Evolutionary conservation across 2,797 vertebrate genomes (phyloP), one percentile per base, ranked within the genome.

Genomic region (Macrochelys suwanniensis): DNA sequence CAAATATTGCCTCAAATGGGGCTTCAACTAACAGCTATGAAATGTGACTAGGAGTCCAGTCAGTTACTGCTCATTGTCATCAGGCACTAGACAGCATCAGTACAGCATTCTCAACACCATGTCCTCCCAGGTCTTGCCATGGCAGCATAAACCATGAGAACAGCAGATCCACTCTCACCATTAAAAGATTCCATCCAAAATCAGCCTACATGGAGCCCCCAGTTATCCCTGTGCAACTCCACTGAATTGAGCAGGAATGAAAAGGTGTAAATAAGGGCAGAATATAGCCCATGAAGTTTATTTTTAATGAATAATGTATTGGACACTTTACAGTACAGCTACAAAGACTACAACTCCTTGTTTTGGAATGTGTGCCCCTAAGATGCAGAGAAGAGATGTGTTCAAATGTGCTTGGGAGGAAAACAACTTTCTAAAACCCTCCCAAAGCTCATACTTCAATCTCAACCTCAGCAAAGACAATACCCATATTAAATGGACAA

Each of bases 281-380:
- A 82, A 68, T 37, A 59, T 1, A 11, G 9, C 84, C 19, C 0
- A 7, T 33, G 80, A 45, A 13, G 2, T 45, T 74, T 74, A 42
- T 11, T 81, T 94, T 83, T 0, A 0, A 47, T 26, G 12, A 80
- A 65, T 80, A 80, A 80, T 56, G 37, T 33, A n/a, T 51, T 78
- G 47, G 79, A 56, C 47, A 57, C 23, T 49, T 54, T 61, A 81
- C 4, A 65, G 15, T 47, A 86, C 88, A 95, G 86, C 0, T 17
- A n/a, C 0, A 0, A 4, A 81, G 8, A 7, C 5, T 91, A 37
- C 0, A 19, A 2, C 54, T 79, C 0, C 45, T 89, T 74, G 68
- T 88, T 79, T 9, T 92, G 86, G 23, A 86, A 49, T 47, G 28
- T 87, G 57, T 59, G 21, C 86, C 51, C 42, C 23, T 4, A 26